Conservation (phyloP, 2,113 vertebrate species). For the Parotia lawesii region DNA sequence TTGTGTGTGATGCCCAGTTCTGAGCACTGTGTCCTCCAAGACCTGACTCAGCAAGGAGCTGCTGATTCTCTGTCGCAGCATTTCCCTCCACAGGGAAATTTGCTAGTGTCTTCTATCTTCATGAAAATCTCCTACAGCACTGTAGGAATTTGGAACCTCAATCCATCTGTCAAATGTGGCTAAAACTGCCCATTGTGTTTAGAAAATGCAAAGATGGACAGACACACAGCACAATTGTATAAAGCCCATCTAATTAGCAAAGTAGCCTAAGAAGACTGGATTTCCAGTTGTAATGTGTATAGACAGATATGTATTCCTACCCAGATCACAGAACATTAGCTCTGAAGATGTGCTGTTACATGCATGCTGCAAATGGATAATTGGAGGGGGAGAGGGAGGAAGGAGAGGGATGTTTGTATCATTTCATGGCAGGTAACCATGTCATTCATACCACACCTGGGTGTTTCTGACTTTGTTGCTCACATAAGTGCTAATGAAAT, state of each 20-base stretch:
- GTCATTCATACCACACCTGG: constrained; percentile 2
- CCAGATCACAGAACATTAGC: not conserved
- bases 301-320: not conserved
- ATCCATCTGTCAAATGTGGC: not conserved
- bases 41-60: accelerated
- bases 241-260: not conserved
- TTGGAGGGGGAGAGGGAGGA: not conserved
- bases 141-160: not conserved
- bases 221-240: not conserved
- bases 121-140: not conserved
- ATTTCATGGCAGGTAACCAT: not conserved
- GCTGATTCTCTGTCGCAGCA: not conserved
- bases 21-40: not conserved
- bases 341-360: not conserved
- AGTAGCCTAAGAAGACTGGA: not conserved
- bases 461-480: not conserved
- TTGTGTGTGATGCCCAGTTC: not conserved
- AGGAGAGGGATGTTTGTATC: not conserved
- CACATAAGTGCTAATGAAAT: constrained; percentile 2
- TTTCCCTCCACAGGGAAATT: not conserved
- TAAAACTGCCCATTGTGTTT: not conserved
- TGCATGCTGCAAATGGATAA: not conserved
- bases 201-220: not conserved
- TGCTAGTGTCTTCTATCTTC: not conserved
- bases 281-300: not conserved